Base-by-base conservation (phyloP, 2,113 vertebrate genomes). In the Crotalus viridis region DNA sequence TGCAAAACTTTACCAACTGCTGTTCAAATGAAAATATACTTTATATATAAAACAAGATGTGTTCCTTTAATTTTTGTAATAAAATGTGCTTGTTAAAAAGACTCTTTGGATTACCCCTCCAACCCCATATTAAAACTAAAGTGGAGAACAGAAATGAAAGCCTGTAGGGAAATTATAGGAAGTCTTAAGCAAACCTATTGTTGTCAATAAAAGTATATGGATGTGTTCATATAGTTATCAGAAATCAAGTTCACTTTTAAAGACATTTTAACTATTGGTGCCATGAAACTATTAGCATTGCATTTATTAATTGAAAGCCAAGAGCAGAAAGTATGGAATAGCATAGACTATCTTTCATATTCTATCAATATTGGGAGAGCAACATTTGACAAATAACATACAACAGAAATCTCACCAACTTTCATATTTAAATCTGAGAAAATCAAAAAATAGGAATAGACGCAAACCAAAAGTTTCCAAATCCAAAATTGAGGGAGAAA, bases 1-100 rank as follows among this genome's bases (percentile, higher is more conserved):
- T 26, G 17, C 90, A 48, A 10, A 46, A 89, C 87, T 87, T 92
- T 94, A 33, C 6, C 94, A 85, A 92, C 3, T 26, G 89, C 85
- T 94, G 74, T 12, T 89, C 92, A 0, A 55, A 6, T 59, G 95
- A 93, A 55, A 94, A 95, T 87, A 86, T 46, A 64, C 24, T 90
- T 89, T 3, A 88, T 28, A 89, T 17, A 9, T 13, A 17, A 26
- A 1, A 91, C 33, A 21, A 39, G n/a, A 2, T 54, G 51, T 13
- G 56, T 87, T 61, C 61, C 28, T 92, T 88, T 90, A 51, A 0
- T 94, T 85, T 88, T 93, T 19, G 61, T 55, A 0, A 26, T 54
- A 85, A 19, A 51, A 61, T n/a, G 51, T 59, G 24, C 43, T 48
- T 61, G 39, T 93, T 89, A 39, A 93, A 51, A 93, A 12, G 8